phyloP scores from a whole-genome alignment of 1,140 invertebrate genomes.

The Drosophila chauvacae region DNA sequence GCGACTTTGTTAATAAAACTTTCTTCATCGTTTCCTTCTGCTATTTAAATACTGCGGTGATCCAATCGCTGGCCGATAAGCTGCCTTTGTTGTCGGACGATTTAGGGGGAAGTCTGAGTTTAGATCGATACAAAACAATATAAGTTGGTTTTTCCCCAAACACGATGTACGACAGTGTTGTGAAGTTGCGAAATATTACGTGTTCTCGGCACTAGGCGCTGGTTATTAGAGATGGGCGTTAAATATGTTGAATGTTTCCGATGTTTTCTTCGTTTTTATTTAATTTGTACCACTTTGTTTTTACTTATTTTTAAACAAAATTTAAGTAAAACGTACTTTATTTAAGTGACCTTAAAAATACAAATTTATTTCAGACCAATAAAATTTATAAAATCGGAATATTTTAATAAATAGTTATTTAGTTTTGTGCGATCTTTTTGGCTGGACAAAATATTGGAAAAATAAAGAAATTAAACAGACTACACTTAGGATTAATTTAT shows the following conservation, averaged over 20 bases:
- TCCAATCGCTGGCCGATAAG: neutral
- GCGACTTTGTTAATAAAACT: constrained; percentile 68
- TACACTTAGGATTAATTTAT: neutral
- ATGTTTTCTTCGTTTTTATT: neutral
- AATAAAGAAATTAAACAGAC: neutral
- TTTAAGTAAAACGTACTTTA: rapidly evolving
- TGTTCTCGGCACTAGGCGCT: constrained; percentile 16
- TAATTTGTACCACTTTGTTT: neutral
- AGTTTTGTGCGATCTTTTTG: neutral
- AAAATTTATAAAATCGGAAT: neutral
- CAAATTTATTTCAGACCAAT: neutral
- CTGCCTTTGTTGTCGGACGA: neutral
- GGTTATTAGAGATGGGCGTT: constrained; percentile 4
- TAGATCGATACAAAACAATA: constrained; percentile 31
- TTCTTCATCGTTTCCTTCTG: constrained; percentile 60
- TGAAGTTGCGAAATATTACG: neutral
- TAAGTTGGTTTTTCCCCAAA: constrained; percentile 72
- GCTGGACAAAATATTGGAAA: neutral
- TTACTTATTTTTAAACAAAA: neutral
- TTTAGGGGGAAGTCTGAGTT: constrained; percentile 45
- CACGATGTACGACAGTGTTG: constrained; percentile 34
- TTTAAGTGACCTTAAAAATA: neutral
- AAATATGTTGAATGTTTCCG: neutral
- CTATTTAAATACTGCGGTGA: neutral
- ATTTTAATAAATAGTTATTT: neutral